Conservation (phyloP, 2,113 vertebrate genomes). For the Python bivittatus region DNA sequence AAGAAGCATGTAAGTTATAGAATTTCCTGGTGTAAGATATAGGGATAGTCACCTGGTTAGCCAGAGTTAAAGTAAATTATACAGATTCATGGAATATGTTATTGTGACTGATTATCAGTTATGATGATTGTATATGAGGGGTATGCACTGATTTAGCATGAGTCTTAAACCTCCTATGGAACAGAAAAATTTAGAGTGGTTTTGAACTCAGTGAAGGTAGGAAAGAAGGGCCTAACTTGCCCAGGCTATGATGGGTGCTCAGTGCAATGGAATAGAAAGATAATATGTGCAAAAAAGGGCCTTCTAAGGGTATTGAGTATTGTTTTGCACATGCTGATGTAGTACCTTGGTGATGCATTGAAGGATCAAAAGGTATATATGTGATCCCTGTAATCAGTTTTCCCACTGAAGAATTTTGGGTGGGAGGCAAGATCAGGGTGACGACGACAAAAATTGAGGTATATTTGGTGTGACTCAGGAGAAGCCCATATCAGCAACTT, state of each 20-base stretch:
- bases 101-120: not conserved
- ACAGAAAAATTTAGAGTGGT: not conserved
- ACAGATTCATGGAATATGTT: not conserved
- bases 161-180: not conserved
- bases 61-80: not conserved
- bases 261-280: not conserved
- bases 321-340: not conserved
- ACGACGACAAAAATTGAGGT: not conserved
- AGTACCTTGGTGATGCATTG: not conserved
- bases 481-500: too few relatives aligned
- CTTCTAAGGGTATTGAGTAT: not conserved
- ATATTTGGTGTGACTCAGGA: too few relatives aligned
- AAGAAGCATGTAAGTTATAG: not conserved
- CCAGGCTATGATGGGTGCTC: not conserved
- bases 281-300: not conserved
- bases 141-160: not conserved
- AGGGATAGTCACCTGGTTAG: not conserved
- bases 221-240: not conserved
- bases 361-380: not conserved
- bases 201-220: not conserved
- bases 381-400: not conserved
- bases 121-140: not conserved
- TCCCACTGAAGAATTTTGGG: not conserved
- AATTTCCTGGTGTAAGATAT: not conserved
- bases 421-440: not conserved